Conservation (phyloP, 2,113 vertebrate species). For the Muscicapa adusta region DNA sequence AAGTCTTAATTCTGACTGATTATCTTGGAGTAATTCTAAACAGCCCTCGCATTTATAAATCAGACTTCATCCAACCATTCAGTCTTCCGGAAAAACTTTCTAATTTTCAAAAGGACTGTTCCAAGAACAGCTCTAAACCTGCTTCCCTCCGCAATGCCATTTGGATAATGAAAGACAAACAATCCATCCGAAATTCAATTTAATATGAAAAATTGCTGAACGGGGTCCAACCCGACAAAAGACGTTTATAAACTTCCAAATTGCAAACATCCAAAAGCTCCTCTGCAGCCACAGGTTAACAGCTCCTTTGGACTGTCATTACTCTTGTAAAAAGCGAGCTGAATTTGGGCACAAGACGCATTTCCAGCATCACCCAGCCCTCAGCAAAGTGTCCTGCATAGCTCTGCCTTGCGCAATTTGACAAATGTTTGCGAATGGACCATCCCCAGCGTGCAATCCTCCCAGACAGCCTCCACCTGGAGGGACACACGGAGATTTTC, state of each 20-base stretch:
- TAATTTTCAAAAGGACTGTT: not conserved
- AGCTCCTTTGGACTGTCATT: not conserved
- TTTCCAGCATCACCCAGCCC: not conserved
- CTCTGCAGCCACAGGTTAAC: not conserved
- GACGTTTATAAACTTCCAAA: not conserved
- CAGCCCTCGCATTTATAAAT: not conserved
- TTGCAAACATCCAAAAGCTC: not conserved
- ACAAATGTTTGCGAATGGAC: not conserved
- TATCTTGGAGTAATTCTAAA: constrained; percentile 8
- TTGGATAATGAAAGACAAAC: constrained; percentile 28
- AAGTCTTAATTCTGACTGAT: constrained; percentile 12
- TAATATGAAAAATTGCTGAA: not conserved
- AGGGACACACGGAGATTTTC: not conserved
- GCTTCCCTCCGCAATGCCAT: not conserved
- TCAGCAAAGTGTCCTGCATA: not conserved
- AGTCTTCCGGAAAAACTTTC: not conserved
- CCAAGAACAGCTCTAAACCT: constrained; percentile 12
- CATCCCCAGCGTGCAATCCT: not conserved
- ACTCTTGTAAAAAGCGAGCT: not conserved
- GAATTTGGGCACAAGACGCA: not conserved
- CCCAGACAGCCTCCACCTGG: constrained; percentile 5
- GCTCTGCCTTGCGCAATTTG: constrained; percentile 4
- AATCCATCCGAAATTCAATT: not conserved
- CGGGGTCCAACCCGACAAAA: not conserved
- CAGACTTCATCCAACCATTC: constrained; percentile 8